Base-by-base conservation (phyloP, 1,140 invertebrate genomes). In the Brachionus sp. region DNA sequence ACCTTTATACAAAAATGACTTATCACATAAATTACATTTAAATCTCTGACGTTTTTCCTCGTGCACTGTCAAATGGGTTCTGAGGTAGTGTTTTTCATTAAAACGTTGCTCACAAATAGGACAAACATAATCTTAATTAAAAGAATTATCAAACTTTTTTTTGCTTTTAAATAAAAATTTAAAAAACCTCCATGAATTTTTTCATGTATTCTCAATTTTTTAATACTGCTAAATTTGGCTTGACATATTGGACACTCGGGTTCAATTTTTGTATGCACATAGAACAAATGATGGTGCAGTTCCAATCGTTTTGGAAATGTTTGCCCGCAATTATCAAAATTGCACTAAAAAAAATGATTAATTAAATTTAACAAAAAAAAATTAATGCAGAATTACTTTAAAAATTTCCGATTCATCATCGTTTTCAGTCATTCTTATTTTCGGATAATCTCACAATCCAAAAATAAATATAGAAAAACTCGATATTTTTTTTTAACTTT, bases 11-110 rank as follows among this genome's bases (percentile, higher is more conserved):
- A 75, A 46, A 75, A 75, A 75, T 46, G 70, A 46, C 42, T 75
- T 75, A 10, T 75, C 42, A 35, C 70, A 75, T 19, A 75, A 75
- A 75, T 46, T 5, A 46, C 70, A 75, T 5, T 75, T 75, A 29
- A 75, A 75, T 75, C 25, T 44, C 10, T 50, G 39, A 4, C 70
- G 37, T 4, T 46, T 75, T 23, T 46, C 39, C 25, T 75, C 13
- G 25, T 75, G 70, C 6, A 25, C 44, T 0, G 5, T 19, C 23
- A 46, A 46, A 46, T 75, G 70, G 12, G 39, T 44, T 46, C 25
- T 75, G 39, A 75, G 70, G 25, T 75, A 75, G 42, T 46, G 37
- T 29, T 75, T 75, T 33, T 75, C 70, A 75, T 75, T 75, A n/a
- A 75, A 75, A 25, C 25, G 39, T 33, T 75, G 70, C 6, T 46